These are phyloP conservation scores for Bombus cullumanus DNA, from an alignment of 1,140 invertebrate genomes.

Conservation along the genomic window DNA sequence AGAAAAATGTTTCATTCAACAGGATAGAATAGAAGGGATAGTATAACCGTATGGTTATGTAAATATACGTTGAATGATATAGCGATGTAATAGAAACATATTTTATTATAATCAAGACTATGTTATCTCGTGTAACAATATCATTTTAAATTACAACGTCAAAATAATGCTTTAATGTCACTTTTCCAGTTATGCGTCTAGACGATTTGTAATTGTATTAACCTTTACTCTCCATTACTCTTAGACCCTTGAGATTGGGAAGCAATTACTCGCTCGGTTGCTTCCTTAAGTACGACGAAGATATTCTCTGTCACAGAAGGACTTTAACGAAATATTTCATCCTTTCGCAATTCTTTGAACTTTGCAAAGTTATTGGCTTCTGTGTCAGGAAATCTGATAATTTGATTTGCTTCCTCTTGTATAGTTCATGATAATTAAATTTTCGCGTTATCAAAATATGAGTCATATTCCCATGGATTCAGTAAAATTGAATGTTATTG, in stretches of 20 bases:
- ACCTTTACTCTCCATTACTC: neutral
- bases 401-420: neutral
- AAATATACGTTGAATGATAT: neutral
- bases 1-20: neutral
- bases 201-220: neutral
- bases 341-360: neutral
- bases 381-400: neutral
- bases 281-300: neutral
- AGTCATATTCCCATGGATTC: neutral
- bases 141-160: too few species aligned
- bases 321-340: neutral
- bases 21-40: too few species aligned
- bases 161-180: neutral
- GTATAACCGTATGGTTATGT: too few species aligned
- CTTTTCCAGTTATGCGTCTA: neutral
- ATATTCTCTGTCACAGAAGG: neutral
- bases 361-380: neutral
- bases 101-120: neutral
- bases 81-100: neutral
- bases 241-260: neutral
- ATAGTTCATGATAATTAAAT: neutral
- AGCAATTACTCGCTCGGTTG: neutral
- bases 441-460: neutral
- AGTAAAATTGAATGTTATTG: neutral
- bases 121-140: neutral